Conservation (phyloP, 2,113 vertebrate genomes). For the Gymnogyps californianus region DNA sequence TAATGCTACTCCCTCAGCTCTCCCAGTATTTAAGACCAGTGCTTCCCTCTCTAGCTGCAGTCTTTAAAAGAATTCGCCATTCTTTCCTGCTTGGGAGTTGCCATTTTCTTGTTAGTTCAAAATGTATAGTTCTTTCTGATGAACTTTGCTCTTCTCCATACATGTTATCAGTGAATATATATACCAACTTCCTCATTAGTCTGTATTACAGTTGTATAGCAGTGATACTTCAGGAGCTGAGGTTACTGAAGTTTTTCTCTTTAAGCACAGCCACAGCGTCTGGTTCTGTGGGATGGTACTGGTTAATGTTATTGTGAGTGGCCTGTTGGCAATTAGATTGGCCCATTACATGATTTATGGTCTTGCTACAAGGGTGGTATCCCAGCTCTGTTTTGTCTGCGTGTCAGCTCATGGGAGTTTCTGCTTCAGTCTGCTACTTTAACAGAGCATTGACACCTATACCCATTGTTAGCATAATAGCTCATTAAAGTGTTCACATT, state of each 20-base stretch:
- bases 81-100: background rate
- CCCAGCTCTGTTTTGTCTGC: background rate
- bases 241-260: background rate
- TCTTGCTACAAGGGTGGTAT: background rate
- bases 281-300: background rate
- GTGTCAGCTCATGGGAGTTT: background rate
- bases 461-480: background rate
- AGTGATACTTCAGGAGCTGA: background rate
- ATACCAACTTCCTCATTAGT: fast-evolving
- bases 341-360: background rate
- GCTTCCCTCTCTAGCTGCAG: background rate
- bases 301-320: background rate
- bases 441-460: background rate
- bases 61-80: background rate
- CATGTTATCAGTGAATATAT: background rate
- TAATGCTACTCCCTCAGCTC: background rate
- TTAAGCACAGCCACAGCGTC: background rate
- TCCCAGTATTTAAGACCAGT: background rate
- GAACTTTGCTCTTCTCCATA: background rate
- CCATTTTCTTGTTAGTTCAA: background rate
- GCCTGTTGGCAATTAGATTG: background rate
- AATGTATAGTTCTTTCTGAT: background rate
- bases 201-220: background rate
- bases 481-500: background rate
- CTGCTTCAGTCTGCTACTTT: background rate